Base-by-base conservation (phyloP, 2,113 vertebrate species). In the Falcunculus frontatus region DNA sequence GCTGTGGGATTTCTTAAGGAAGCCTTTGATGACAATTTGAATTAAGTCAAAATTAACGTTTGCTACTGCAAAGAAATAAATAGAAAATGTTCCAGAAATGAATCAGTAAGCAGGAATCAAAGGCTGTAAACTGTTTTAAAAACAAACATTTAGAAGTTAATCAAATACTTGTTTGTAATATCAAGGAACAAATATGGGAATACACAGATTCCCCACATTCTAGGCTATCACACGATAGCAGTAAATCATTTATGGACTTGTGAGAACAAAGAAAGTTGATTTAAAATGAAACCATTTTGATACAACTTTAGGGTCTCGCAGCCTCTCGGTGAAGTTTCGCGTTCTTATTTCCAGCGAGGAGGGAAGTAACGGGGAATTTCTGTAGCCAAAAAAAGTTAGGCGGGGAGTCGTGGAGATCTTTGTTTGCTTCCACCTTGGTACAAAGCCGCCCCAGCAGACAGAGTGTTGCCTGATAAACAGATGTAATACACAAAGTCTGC, bases 381-480 rank as follows among this genome's bases (percentile, higher is more conserved):
- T 79, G 56, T 25, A 7, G 79, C 91, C 75, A 52, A 30, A 55
- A 76, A 56, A 80, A 95, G 95, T 96, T 97, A 87, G 83, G 69
- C 49, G 0, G 75, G 64, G 79, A 93, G 94, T 91, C 93, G 92
- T 35, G 89, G 84, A 52, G 92, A 96, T 70, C 96, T 95, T 95
- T 76, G 42, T 95, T 97, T 70, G 64, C 85, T 59, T 93, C 92
- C 84, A 97, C 95, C 92, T 96, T 96, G 96, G 95, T 97, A 96
- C 93, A 98, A 97, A 97, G 96, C 82, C 41, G 16, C 55, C 52
- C 95, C 67, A 68, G 90, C 97, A 97, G 97, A 97, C 95, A 94
- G 91, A 97, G 95, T 96, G 94, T 95, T 96, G 96, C 96, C 97
- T 96, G 96, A 96, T 96, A 97, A 98, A 95, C 96, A 97, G 97